Base-by-base conservation (phyloP, 2,888 invertebrate genomes). In the Andrena flavipes region DNA sequence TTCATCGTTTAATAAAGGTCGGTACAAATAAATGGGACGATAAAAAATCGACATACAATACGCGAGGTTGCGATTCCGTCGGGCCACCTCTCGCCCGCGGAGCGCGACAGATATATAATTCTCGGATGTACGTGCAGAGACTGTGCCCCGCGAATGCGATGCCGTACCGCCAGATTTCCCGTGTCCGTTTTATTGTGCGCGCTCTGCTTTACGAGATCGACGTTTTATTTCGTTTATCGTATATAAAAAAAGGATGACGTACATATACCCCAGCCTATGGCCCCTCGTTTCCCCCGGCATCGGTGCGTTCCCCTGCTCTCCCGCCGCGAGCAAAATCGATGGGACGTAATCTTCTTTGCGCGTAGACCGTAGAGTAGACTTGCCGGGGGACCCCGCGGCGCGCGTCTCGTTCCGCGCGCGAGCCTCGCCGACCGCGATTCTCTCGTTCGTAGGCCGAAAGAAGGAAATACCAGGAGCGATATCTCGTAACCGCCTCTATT, bases 1-100 rank as follows among this genome's bases (percentile, higher is more conserved):
- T 92, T 91, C 92, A 91, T 92, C 91, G 91, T 92, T 92, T 91
- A 91, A 92, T 92, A 91, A 92, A 91, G 91, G 91, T 89, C 89
- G 88, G 90, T 88, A 89, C 89, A 91, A 90, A 91, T 92, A 91
- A 91, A 91, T 91, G 91, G 89, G 86, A 88, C 90, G 90, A 92
- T 92, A 92, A 91, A 92, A 92, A 92, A 91, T 92, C 91, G 88
- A 87, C 87, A 85, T 88, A 90, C 91, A 90, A 90, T 91, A 90
- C 88, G 82, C 74, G 84, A 67, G 67, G 70, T 48, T 54, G 84
- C 16, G 63, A 69, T 69, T 35, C 56, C 60, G 67, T 8, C 49
- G 59, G 59, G 63, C 42, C 29, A 26, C 69, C 68, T 23, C 20
- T 56, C 56, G 23, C 26, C 23, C 60, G 8, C 8, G 63, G 3